Conservation (phyloP, 2,888 invertebrate genomes). For the Mamestra brassicae region DNA sequence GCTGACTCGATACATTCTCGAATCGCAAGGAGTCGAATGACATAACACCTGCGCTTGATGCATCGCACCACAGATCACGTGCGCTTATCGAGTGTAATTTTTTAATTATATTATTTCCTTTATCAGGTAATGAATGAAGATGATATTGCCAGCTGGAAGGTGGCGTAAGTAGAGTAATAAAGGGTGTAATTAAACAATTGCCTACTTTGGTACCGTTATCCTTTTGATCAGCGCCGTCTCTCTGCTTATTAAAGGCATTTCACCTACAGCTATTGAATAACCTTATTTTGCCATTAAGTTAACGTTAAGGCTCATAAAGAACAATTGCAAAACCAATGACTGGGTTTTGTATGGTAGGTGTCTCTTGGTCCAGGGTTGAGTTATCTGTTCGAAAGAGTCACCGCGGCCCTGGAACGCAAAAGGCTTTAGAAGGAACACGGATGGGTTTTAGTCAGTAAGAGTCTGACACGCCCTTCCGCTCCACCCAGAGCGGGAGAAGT, state of each 20-base stretch:
- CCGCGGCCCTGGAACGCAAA: no score
- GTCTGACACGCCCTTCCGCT: no score
- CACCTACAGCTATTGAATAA: background rate
- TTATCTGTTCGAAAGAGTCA: no score
- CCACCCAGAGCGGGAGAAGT: no score
- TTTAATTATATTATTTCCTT: slow-evolving; percentile 43
- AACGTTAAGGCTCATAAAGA: background rate
- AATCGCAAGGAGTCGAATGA: slow-evolving; percentile 76
- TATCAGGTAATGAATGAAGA: slow-evolving; percentile 44
- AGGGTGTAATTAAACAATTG: slow-evolving; percentile 27
- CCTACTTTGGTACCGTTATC: slow-evolving; percentile 15
- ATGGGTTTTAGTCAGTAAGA: no score
- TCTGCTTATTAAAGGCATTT: slow-evolving; percentile 1
- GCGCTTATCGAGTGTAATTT: slow-evolving; percentile 37
- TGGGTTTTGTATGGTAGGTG: background rate
- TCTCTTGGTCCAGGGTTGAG: no score
- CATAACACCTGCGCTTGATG: slow-evolving; percentile 82
- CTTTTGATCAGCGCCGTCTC: slow-evolving; percentile 17
- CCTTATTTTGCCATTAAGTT: background rate
- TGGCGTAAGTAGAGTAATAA: slow-evolving; percentile 7
- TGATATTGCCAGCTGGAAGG: slow-evolving; percentile 27
- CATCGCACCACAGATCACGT: slow-evolving; percentile 57
- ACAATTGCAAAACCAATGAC: slow-evolving; percentile 3
- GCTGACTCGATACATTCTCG: slow-evolving; percentile 84
- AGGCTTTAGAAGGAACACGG: no score